These are phyloP conservation scores for Rhineura floridana DNA, from an alignment of 2,113 vertebrate genomes.

Conservation along the genomic window DNA sequence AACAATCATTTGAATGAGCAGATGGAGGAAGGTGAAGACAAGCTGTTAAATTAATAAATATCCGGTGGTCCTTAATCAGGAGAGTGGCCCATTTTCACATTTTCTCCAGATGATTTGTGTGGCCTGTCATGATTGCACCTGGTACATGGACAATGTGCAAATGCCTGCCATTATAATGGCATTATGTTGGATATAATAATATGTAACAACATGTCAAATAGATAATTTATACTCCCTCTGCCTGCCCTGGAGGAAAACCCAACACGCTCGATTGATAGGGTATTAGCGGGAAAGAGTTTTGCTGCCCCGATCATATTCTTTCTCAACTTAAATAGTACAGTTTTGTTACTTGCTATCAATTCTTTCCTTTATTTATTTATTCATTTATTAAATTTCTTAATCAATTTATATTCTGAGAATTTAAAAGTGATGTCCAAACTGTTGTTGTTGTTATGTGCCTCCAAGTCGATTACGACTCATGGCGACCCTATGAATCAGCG, in stretches of 20 bases:
- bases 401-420: too few species aligned
- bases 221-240: not conserved
- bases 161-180: not conserved
- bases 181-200: not conserved
- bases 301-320: too few species aligned
- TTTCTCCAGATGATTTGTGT: not conserved
- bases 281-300: not conserved
- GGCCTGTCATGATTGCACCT: not conserved
- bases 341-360: not conserved
- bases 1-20: not conserved
- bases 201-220: not conserved
- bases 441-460: too few species aligned
- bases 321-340: not conserved
- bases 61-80: conserved; percentile 3
- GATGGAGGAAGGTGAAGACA: conserved; percentile 3
- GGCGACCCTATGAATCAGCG: too few species aligned
- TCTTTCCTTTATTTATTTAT: too few species aligned
- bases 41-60: conserved; percentile 17
- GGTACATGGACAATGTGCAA: not conserved
- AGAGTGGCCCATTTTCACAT: not conserved
- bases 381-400: too few species aligned
- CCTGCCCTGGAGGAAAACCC: not conserved
- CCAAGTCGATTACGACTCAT: too few species aligned
- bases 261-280: not conserved
- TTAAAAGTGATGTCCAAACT: too few species aligned